These are phyloP conservation scores for Andrena minutula DNA, from an alignment of 2,888 invertebrate species.

Conservation along the genomic window DNA sequence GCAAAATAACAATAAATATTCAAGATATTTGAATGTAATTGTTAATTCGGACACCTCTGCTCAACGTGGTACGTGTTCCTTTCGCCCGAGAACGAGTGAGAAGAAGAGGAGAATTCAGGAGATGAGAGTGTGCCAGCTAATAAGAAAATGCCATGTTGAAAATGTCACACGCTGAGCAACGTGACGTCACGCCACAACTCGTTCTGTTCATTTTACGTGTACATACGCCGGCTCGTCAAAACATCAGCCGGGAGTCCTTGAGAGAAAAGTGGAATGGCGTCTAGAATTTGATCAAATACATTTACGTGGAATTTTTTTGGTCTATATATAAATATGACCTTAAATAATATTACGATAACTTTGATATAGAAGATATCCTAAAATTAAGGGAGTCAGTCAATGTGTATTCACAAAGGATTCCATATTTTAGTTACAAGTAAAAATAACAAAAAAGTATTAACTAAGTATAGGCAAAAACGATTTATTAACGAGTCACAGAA, in stretches of 20 bases:
- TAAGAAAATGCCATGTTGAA: constrained; percentile 73
- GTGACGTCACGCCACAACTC: constrained; percentile 72
- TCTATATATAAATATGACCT: too few species aligned
- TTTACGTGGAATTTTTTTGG: not conserved
- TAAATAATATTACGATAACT: too few species aligned
- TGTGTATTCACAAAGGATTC: too few species aligned
- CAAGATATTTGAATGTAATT: not conserved
- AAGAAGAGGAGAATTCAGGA: constrained; percentile 22
- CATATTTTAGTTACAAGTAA: too few species aligned
- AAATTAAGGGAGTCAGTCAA: too few species aligned
- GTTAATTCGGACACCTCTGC: constrained; percentile 16
- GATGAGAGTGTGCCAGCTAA: constrained; percentile 52
- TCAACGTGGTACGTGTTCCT: not conserved
- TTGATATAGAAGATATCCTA: too few species aligned
- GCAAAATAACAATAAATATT: not conserved
- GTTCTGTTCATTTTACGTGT: constrained; percentile 37
- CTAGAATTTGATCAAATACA: not conserved
- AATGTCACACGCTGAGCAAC: constrained; percentile 76
- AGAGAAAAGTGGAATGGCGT: not conserved
- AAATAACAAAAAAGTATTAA: too few species aligned
- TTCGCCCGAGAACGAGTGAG: constrained; percentile 14
- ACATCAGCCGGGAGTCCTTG: constrained; percentile 10
- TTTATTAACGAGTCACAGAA: too few species aligned
- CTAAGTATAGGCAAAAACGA: too few species aligned
- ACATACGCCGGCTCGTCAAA: constrained; percentile 36